These are phyloP conservation scores for Trematomus loennbergii DNA, from an alignment of 2,113 vertebrate species.

Conservation along the genomic window DNA sequence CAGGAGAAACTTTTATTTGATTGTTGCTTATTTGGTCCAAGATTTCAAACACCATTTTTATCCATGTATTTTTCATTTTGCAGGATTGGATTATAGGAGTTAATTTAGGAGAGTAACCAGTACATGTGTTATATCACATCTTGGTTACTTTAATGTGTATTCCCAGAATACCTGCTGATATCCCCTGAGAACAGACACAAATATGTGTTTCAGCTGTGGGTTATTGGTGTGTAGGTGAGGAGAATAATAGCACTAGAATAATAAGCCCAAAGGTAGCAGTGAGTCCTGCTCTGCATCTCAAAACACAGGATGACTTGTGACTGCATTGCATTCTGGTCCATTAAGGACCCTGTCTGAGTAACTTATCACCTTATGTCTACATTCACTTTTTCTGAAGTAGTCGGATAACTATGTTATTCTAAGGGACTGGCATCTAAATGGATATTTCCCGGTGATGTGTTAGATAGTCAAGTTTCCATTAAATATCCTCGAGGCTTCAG, in stretches of 20 bases:
- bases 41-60: background rate
- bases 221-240: slow-evolving; percentile 26
- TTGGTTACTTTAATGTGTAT: slow-evolving; percentile 29
- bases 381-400: slow-evolving; percentile 11
- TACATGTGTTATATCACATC: slow-evolving; percentile 3
- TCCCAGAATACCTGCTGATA: slow-evolving; percentile 59
- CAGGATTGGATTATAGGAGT: slow-evolving; percentile 5
- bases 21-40: background rate
- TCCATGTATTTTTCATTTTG: too few relatives aligned
- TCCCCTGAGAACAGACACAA: slow-evolving; percentile 43
- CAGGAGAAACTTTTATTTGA: background rate
- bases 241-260: slow-evolving; percentile 42
- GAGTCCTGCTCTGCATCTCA: slow-evolving; percentile 17
- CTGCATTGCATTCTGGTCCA: slow-evolving; percentile 41
- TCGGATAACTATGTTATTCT: slow-evolving; percentile 13
- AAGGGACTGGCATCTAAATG: slow-evolving; percentile 12
- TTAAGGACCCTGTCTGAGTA: slow-evolving; percentile 11
- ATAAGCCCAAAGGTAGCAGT: slow-evolving; percentile 47
- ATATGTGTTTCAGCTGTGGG: slow-evolving; percentile 42
- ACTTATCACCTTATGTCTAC: slow-evolving; percentile 1
- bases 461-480: slow-evolving; percentile 16
- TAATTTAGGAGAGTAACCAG: slow-evolving; percentile 5
- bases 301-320: slow-evolving; percentile 18
- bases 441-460: slow-evolving; percentile 17
- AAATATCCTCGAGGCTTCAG: slow-evolving; percentile 22